Conservation (phyloP, 2,113 vertebrate genomes). For the Pristiophorus japonicus region DNA sequence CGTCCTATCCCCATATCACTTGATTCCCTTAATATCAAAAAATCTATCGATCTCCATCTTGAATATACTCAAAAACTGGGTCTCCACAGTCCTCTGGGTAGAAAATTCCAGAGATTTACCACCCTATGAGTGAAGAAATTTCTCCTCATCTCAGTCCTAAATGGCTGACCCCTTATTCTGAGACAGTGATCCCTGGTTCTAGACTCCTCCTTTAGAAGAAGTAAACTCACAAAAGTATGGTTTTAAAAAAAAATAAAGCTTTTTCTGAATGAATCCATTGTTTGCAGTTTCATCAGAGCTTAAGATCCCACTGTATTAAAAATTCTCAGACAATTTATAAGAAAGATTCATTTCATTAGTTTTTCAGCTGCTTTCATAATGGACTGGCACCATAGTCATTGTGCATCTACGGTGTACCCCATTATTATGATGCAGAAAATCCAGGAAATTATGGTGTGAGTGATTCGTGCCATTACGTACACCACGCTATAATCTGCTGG, state of each 20-base stretch:
- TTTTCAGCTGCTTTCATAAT: neutral
- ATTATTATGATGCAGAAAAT: neutral
- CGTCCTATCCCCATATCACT: no score
- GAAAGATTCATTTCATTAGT: neutral
- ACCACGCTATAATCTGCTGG: neutral
- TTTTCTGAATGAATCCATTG: neutral
- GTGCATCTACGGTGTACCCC: neutral
- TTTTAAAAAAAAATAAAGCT: neutral
- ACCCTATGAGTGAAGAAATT: no score
- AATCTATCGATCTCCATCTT: no score
- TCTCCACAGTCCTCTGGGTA: no score
- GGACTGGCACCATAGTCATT: neutral
- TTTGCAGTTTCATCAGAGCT: neutral
- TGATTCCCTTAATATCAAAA: no score
- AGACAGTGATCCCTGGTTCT: no score
- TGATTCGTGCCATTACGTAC: neutral
- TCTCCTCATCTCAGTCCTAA: no score
- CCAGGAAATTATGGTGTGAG: no score
- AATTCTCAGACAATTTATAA: neutral
- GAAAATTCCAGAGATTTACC: no score
- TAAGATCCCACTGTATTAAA: neutral
- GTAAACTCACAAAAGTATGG: neutral
- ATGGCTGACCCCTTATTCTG: no score
- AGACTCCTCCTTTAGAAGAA: no score
- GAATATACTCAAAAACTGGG: no score